Conservation (phyloP, 2,888 invertebrate genomes). For the Drosophila meridiana region DNA sequence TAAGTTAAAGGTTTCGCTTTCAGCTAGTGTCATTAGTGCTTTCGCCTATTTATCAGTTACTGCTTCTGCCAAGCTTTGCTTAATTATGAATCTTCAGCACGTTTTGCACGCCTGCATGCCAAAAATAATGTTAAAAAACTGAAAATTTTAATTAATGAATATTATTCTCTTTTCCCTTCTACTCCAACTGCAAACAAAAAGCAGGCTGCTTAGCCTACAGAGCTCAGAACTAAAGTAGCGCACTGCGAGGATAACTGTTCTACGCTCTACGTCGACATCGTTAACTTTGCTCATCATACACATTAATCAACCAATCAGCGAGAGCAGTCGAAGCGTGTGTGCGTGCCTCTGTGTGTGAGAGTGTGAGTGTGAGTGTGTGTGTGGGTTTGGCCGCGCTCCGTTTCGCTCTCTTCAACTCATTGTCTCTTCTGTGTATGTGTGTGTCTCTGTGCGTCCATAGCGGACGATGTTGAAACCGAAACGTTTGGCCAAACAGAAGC, state of each 20-base stretch:
- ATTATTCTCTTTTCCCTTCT: slow-evolving; percentile 40
- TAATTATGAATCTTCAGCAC: slow-evolving; percentile 10
- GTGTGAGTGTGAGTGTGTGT: slow-evolving; percentile 2
- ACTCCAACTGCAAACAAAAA: background rate
- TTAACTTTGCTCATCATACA: slow-evolving; percentile 19
- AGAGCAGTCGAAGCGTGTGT: slow-evolving; percentile 24
- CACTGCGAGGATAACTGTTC: slow-evolving; percentile 44
- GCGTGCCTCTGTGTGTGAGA: background rate
- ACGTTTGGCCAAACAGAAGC: slow-evolving; percentile 84
- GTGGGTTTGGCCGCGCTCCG: slow-evolving; percentile 13
- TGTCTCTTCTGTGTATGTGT: slow-evolving; percentile 66
- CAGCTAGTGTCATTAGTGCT: background rate
- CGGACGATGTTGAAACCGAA: slow-evolving; percentile 85
- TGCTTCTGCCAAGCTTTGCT: slow-evolving; percentile 2
- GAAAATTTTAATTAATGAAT: slow-evolving; percentile 45
- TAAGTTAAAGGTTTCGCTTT: background rate
- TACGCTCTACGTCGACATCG: slow-evolving; percentile 8
- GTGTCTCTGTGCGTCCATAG: slow-evolving; percentile 72
- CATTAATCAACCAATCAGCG: slow-evolving; percentile 11
- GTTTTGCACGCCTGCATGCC: slow-evolving; percentile 55
- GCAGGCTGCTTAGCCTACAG: slow-evolving; percentile 46
- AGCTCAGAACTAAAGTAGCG: slow-evolving; percentile 29
- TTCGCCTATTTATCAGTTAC: background rate
- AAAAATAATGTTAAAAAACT: slow-evolving; percentile 27
- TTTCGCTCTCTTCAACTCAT: slow-evolving; percentile 35